phyloP scores from a whole-genome alignment of 2,113 vertebrate genomes.

The Ancistrus triradiatus region DNA sequence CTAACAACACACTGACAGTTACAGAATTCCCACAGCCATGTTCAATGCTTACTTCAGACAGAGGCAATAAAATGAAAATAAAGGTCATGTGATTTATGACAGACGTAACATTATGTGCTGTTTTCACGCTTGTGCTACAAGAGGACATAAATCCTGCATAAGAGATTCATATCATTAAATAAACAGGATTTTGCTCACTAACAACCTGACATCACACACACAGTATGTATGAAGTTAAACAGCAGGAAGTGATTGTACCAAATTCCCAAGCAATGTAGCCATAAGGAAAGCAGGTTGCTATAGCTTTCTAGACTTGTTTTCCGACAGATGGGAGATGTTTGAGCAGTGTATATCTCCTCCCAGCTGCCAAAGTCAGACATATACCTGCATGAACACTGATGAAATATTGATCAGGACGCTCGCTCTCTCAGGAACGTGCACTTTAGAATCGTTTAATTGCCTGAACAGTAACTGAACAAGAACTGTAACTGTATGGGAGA shows the following conservation, averaged over 20 bases:
- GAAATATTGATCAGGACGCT: constrained; percentile 30
- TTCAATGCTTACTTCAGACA: not conserved
- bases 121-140: not conserved
- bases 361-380: constrained; percentile 5
- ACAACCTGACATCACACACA: too few relatives aligned
- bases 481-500: not conserved
- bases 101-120: not conserved
- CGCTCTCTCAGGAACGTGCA: too few relatives aligned
- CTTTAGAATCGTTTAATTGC: too few relatives aligned
- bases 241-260: too few relatives aligned
- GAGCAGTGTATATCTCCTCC: not conserved
- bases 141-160: not conserved
- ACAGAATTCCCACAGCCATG: too few relatives aligned
- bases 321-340: constrained; percentile 9
- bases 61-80: constrained; percentile 21
- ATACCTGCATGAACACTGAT: constrained; percentile 2
- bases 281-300: not conserved
- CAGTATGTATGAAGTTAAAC: too few relatives aligned
- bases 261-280: not conserved
- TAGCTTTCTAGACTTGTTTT: not conserved
- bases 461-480: too few relatives aligned
- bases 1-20: too few relatives aligned
- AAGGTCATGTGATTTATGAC: constrained; percentile 2
- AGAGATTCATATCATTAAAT: too few relatives aligned
- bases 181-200: too few relatives aligned